A percentile compares a stretch with the other conserved stretches of the same genome.
These are phyloP conservation scores for Acipenser transmontanus DNA, from an alignment of 2,797 vertebrate species.

Conservation along the genomic window DNA sequence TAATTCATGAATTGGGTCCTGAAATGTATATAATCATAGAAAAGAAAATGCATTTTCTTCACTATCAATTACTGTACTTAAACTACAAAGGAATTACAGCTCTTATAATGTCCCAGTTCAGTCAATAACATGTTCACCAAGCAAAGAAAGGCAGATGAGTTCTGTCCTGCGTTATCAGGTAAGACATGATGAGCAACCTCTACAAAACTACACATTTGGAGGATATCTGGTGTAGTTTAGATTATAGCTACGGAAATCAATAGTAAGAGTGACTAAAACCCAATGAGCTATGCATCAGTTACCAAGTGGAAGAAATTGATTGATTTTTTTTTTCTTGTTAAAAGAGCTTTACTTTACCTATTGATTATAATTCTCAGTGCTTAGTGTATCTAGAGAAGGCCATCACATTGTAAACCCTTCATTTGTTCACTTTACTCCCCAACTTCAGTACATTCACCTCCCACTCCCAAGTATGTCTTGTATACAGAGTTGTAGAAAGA, in stretches of 20 bases:
- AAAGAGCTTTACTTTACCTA: conserved; percentile 2
- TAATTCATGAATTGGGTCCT: no score
- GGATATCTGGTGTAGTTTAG: conserved; percentile 46
- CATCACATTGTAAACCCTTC: no score
- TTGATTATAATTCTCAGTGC: conserved; percentile 2
- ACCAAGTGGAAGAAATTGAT: conserved; percentile 30
- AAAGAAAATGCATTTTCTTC: no score
- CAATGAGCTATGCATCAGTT: conserved; percentile 42
- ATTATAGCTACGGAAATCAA: conserved; percentile 52
- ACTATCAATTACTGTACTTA: no score
- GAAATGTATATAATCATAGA: no score
- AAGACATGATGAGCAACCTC: no score
- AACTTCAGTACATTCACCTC: no score
- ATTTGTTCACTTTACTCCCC: no score
- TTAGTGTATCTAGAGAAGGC: conserved; percentile 8
- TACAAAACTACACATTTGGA: conserved; percentile 50
- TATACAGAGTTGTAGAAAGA: no score
- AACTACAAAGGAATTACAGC: no score
- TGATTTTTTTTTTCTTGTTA: conserved; percentile 26
- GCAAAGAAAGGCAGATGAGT: not conserved
- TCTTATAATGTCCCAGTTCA: not conserved
- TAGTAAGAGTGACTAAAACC: conserved; percentile 48
- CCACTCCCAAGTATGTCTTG: no score
- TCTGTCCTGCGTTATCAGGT: no score
- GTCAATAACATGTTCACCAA: not conserved